Conservation (phyloP, 2,113 vertebrate genomes). For the Dromiciops gliroides region DNA sequence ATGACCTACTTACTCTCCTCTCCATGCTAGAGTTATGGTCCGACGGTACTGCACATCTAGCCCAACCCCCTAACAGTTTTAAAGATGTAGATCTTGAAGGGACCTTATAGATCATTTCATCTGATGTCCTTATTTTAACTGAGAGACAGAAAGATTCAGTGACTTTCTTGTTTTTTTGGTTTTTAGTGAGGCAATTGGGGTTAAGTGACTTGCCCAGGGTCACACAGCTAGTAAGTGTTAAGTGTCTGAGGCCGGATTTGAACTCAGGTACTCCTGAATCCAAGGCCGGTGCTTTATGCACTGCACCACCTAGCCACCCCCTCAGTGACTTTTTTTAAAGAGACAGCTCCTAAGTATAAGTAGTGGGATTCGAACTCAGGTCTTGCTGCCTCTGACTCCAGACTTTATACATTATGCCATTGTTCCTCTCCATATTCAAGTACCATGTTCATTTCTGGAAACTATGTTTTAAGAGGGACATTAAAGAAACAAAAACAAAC, state of each 20-base stretch:
- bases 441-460: neutral
- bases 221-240: too few species aligned
- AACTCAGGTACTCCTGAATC: too few species aligned
- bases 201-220: too few species aligned
- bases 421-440: neutral
- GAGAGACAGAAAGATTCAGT: neutral
- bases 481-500: neutral
- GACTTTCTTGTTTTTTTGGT: neutral
- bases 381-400: neutral
- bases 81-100: neutral
- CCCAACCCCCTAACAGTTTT: neutral
- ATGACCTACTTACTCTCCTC: neutral
- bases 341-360: too few species aligned
- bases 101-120: neutral
- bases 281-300: too few species aligned
- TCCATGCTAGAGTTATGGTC: neutral
- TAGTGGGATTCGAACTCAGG: neutral
- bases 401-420: neutral
- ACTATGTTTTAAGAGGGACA: neutral
- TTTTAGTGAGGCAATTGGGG: too few species aligned
- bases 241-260: too few species aligned
- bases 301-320: too few species aligned
- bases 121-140: neutral
- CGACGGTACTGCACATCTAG: neutral
- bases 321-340: neutral